Evolutionary conservation across 2,113 vertebrate genomes (phyloP).

Genomic region (Ivindomyrus marchei): DNA sequence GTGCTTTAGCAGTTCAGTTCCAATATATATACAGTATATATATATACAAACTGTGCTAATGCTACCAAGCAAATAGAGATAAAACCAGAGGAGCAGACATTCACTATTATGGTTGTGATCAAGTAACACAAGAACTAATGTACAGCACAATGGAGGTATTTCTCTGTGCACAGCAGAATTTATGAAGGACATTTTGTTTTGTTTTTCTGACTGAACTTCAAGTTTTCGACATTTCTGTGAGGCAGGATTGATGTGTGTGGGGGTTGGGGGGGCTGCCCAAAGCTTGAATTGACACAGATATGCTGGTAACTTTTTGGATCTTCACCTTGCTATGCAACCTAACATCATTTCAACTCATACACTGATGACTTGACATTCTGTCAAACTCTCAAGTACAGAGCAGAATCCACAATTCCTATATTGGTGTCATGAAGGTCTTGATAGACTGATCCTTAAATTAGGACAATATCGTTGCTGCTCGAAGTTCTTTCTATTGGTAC

Average conservation of each 20-base stretch:
- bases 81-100: neutral
- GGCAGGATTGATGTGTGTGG: neutral
- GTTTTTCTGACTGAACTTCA: neutral
- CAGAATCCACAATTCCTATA: neutral
- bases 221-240: neutral
- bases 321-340: neutral
- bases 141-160: neutral
- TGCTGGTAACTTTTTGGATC: neutral
- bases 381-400: neutral
- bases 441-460: neutral
- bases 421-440: neutral
- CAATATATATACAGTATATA: neutral
- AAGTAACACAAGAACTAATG: neutral
- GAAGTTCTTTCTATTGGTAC: neutral
- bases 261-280: neutral
- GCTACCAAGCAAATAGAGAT: neutral
- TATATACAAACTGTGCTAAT: neutral
- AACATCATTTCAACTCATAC: neutral
- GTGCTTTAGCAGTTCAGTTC: neutral
- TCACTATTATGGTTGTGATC: neutral
- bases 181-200: neutral
- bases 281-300: neutral
- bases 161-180: neutral
- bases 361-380: neutral
- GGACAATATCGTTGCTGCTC: neutral